Evolutionary conservation across 2,888 invertebrate species (phyloP).

Genomic region (Dyspetes luteomarginatus): DNA sequence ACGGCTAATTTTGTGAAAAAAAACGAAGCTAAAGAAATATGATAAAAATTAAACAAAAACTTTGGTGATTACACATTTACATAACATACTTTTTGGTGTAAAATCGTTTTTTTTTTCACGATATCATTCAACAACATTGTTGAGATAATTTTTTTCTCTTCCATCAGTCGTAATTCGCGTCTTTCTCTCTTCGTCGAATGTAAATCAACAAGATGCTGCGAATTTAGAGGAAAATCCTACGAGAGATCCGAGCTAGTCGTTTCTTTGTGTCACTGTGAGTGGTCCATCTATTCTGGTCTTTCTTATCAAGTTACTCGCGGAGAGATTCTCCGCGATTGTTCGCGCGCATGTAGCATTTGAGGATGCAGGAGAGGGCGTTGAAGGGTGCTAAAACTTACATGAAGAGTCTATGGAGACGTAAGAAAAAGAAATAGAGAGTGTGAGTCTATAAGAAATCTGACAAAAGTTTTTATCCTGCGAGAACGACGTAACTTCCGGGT

Average conservation of each 20-base stretch:
- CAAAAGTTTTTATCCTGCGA: slow-evolving; percentile 55
- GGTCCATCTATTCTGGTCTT: slow-evolving; percentile 23
- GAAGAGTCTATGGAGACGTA: slow-evolving; percentile 41
- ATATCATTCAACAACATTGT: background rate
- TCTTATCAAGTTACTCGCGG: slow-evolving; percentile 49
- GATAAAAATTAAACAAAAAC: background rate
- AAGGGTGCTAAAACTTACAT: slow-evolving; percentile 37
- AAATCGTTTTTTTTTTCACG: background rate
- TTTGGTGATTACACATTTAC: background rate
- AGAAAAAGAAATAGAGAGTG: slow-evolving; percentile 31
- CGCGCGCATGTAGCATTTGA: slow-evolving; percentile 6
- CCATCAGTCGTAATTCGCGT: too few species aligned
- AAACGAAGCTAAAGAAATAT: background rate
- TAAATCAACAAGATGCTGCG: background rate
- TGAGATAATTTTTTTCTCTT: background rate
- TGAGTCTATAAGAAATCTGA: slow-evolving; percentile 38
- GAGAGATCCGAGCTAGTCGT: slow-evolving; percentile 17
- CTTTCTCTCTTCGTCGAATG: too few species aligned
- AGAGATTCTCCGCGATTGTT: background rate
- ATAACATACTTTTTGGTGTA: background rate
- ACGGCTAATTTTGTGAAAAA: too few species aligned
- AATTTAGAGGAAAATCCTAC: background rate
- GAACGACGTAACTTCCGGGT: slow-evolving; percentile 57
- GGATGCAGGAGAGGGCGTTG: background rate
- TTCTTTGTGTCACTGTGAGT: slow-evolving; percentile 32